These are phyloP conservation scores for Antigone vipio DNA, from an alignment of 2,113 vertebrate species.

Conservation along the genomic window DNA sequence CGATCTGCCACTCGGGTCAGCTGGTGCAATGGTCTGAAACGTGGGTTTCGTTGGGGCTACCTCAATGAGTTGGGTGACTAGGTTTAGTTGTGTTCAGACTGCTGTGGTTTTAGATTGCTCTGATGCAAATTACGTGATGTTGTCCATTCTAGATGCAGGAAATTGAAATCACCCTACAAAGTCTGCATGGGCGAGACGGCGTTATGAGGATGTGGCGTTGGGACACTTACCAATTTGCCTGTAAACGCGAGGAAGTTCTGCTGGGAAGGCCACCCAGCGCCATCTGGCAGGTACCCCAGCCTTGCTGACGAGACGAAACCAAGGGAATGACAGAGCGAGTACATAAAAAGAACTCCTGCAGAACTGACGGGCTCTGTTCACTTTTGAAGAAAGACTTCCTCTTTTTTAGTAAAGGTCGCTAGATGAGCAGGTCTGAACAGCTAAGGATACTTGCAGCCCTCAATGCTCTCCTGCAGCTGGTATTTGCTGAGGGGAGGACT, in stretches of 20 bases:
- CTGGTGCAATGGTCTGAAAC: neutral
- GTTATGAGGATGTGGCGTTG: constrained; percentile 1
- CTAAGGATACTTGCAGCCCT: neutral
- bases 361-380: neutral
- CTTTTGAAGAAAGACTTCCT: neutral
- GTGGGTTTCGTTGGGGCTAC: neutral
- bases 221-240: neutral
- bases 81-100: neutral
- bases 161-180: constrained; percentile 65
- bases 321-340: neutral
- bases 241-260: neutral
- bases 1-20: neutral
- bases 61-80: neutral
- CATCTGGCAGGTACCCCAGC: neutral
- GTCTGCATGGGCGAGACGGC: constrained; percentile 48
- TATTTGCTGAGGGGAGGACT: neutral
- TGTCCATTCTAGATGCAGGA: constrained; percentile 66
- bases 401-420: neutral
- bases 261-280: neutral
- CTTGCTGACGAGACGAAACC: neutral
- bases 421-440: neutral
- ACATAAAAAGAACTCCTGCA: neutral
- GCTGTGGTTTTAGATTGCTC: neutral
- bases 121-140: accelerated
- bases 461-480: accelerated